A percentile compares a stretch with the other conserved stretches of the same genome.
Conservation (phyloP, 1,140 invertebrate genomes). For the Vanessa atalanta region DNA sequence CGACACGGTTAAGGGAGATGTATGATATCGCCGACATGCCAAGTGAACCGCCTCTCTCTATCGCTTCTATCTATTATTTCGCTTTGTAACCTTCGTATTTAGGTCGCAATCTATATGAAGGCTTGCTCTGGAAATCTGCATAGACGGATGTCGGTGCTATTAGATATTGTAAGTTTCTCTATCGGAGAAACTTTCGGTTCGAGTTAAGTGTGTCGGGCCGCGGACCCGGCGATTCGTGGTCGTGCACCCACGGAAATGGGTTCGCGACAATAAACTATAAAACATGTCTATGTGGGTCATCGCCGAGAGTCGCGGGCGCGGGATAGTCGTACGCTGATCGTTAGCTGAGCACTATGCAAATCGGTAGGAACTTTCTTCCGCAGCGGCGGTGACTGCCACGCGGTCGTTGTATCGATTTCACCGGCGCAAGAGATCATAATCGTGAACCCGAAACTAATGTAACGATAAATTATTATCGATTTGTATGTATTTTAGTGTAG, state of each 20-base stretch:
- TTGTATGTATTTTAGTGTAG: background rate
- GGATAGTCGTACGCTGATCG: slow-evolving; percentile 46
- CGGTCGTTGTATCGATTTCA: slow-evolving; percentile 73
- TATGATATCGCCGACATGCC: slow-evolving; percentile 21
- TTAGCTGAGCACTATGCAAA: slow-evolving; percentile 69
- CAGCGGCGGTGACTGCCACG: slow-evolving; percentile 46
- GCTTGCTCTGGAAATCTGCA: slow-evolving; percentile 78
- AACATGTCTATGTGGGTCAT: slow-evolving; percentile 74
- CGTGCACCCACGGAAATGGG: slow-evolving; percentile 75
- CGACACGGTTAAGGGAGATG: slow-evolving; percentile 11
- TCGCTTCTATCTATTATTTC: slow-evolving; percentile 42
- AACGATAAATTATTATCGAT: background rate
- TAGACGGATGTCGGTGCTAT: slow-evolving; percentile 77
- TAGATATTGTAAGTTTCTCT: slow-evolving; percentile 78
- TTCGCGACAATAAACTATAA: slow-evolving; percentile 72
- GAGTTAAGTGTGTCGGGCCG: slow-evolving; percentile 70
- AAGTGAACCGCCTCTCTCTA: slow-evolving; percentile 32
- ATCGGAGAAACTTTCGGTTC: slow-evolving; percentile 77
- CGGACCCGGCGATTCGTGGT: slow-evolving; percentile 53
- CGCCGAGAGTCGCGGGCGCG: slow-evolving; percentile 49
- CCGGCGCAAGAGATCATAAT: slow-evolving; percentile 38
- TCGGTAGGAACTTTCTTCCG: slow-evolving; percentile 76
- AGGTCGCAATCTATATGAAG: slow-evolving; percentile 65
- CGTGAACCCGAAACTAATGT: slow-evolving; percentile 1
- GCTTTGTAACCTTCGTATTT: slow-evolving; percentile 64